These are phyloP conservation scores for Muricea muricata DNA, from an alignment of 92 coral and sea anemone genomes.

Conservation along the genomic window DNA sequence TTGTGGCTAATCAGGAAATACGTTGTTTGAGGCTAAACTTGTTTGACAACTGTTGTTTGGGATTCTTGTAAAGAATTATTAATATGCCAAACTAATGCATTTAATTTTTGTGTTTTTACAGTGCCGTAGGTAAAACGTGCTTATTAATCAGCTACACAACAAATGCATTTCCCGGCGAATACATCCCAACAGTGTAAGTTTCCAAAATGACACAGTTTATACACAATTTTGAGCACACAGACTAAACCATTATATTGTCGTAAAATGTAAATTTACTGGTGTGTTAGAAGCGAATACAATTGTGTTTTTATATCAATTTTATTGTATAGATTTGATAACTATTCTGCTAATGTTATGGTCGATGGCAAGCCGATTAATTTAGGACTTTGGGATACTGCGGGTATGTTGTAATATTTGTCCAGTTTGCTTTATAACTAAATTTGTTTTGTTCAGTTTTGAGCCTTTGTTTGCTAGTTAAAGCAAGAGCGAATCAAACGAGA, in stretches of 20 bases:
- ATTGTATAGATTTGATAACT: conserved; percentile 85
- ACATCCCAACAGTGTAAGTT: conserved; percentile 99
- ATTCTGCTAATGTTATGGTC: conserved; percentile 99
- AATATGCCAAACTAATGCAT: not conserved
- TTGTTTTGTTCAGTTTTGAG: not conserved
- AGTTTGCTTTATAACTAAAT: not conserved
- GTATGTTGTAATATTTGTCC: conserved; percentile 51
- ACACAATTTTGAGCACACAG: not conserved
- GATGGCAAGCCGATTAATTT: conserved; percentile 98
- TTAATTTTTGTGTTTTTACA: conserved; percentile 25
- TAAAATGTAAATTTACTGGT: not conserved
- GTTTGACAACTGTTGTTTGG: conserved; percentile 14
- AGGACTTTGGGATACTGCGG: conserved; percentile 99
- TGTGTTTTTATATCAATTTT: not conserved
- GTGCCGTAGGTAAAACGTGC: conserved; percentile 99
- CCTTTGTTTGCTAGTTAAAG: not conserved
- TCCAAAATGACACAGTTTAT: not conserved
- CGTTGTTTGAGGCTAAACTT: not conserved
- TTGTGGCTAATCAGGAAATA: conserved; percentile 6
- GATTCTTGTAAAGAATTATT: not conserved
- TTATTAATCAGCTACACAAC: conserved; percentile 97
- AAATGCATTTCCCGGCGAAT: conserved; percentile 99
- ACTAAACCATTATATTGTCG: not conserved
- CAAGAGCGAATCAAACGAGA: not conserved
- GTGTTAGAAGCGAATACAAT: not conserved